Evolutionary conservation across 1,140 invertebrate species (phyloP), one percentile per base, ranked within the genome.

Genomic region (Pomacea maculata): DNA sequence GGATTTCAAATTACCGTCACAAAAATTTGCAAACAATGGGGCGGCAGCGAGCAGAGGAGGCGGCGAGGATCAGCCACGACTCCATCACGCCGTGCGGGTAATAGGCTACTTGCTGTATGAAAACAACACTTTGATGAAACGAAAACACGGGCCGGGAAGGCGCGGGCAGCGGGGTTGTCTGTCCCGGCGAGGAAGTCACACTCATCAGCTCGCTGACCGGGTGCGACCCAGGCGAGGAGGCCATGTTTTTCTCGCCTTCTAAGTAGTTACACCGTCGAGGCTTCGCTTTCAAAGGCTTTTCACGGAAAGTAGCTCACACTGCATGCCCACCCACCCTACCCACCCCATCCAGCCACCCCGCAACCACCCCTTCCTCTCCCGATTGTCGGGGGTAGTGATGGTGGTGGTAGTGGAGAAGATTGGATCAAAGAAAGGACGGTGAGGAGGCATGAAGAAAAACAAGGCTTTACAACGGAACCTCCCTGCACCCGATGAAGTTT

Each of bases 111-210:
- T 82, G 75, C 80, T 82, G 78, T 78, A 82, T 82, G 68, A 82
- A 82, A 82, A 82, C 80, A 82, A 1, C 75, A 78, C 78, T 73
- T 82, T 82, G 76, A 82, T 82, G 80, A 82, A 82, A 82, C 70
- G 61, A 82, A 78, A 82, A 82, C 80, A 82, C 21, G 65, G 34
- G n/a, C 67, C n/a, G 11, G 52, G 68, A 68, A 67, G 64, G 45
- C 29, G 45, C 73, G n/a, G 77, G 19, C n/a, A 29, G 67, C 45
- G 34, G 65, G 65, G 9, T 14, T 21, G 21, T n/a, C 29, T 21
- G 64, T 19, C 75, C 12, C 77, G 8, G 67, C 52, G 54, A 21
- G 77, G 65, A 78, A 78, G 77, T 78, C 77, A 78, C 57, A 54
- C 70, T 68, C 55, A 29, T 54, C 65, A 54, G 54, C 65, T 65